Evolutionary conservation across 2,113 vertebrate genomes (phyloP).

Genomic region (Menura novaehollandiae): DNA sequence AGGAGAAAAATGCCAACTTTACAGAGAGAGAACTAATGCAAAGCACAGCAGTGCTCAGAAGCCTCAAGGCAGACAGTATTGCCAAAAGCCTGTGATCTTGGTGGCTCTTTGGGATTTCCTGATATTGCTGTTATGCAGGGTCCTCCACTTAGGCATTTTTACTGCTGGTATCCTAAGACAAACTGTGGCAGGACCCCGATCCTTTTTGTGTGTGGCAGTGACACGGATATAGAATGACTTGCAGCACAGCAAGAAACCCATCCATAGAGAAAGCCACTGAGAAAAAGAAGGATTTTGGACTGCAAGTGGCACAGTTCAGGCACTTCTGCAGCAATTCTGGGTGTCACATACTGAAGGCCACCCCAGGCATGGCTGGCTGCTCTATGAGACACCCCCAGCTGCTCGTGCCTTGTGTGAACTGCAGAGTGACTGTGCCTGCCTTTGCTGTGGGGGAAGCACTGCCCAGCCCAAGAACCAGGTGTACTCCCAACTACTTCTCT

Average conservation of each 20-base stretch:
- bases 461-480: too few species aligned
- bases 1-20: neutral
- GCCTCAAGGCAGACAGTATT: neutral
- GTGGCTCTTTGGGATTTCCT: neutral
- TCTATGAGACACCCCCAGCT: neutral
- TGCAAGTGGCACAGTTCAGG: neutral
- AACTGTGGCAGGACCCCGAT: neutral
- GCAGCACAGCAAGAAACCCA: neutral
- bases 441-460: neutral
- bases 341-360: neutral
- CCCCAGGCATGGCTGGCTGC: too few species aligned
- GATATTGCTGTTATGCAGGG: neutral
- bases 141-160: neutral
- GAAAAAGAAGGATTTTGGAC: neutral
- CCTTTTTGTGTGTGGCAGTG: neutral
- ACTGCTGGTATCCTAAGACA: neutral
- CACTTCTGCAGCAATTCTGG: neutral
- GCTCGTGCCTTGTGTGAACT: neutral
- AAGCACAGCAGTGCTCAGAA: neutral
- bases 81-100: neutral
- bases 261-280: neutral
- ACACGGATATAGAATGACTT: fast-evolving
- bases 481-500: neutral
- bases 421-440: too few species aligned
- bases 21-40: neutral